Percentiles rank a stretch among this genome's conserved stretches.
phyloP scores from a whole-genome alignment of 2,797 vertebrate genomes.

The Thripadectes ignobilis region DNA sequence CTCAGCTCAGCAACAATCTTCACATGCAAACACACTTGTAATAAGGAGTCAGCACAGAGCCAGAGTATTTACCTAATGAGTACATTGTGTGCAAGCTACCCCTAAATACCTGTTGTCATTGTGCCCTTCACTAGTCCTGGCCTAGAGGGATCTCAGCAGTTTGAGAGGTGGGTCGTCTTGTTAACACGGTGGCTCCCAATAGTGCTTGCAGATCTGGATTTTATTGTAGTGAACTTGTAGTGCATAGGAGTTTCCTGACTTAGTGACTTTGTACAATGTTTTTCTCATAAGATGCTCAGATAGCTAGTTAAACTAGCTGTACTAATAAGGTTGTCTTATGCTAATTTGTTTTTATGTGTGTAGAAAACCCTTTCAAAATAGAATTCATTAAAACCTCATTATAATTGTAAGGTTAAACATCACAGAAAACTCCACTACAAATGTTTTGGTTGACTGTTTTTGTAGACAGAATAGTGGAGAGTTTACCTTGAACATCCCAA shows the following conservation, averaged over 20 bases:
- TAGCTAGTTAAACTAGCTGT: not conserved
- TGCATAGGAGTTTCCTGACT: not conserved
- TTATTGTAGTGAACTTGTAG: not conserved
- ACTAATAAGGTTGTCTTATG: not conserved
- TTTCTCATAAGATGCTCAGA: not conserved
- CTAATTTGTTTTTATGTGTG: not conserved
- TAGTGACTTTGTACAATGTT: not conserved
- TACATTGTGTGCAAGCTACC: not conserved
- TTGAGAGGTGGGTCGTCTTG: not conserved
- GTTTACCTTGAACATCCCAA: not conserved
- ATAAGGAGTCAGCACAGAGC: not conserved
- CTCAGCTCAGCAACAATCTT: not conserved
- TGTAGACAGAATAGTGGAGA: not conserved
- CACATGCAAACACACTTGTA: not conserved
- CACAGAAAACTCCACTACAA: not conserved
- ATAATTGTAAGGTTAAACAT: not conserved
- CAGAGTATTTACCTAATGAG: not conserved
- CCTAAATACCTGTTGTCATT: not conserved
- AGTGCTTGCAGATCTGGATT: not conserved
- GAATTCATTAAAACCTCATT: not conserved
- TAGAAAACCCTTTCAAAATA: not conserved
- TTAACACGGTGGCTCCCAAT: not conserved
- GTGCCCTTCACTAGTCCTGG: not conserved
- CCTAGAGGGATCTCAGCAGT: not conserved
- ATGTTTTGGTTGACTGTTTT: not conserved